phyloP scores from a whole-genome alignment of 2,797 vertebrate genomes.

The Botia kubotai region DNA sequence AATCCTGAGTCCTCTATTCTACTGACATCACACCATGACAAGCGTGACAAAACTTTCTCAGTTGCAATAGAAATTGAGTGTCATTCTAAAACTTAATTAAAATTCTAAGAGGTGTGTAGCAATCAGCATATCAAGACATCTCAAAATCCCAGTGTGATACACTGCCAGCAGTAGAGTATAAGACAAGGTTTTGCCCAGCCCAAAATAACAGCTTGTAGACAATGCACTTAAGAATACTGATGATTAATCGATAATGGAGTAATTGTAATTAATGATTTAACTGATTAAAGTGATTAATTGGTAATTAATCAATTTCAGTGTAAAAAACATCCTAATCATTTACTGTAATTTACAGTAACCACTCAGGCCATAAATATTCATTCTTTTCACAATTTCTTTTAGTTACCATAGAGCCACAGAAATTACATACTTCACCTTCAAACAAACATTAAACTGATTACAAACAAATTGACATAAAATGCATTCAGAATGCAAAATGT shows the following conservation, averaged over 20 bases:
- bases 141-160: background rate
- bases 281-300: background rate
- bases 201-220: background rate
- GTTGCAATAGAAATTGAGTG: conserved; percentile 2
- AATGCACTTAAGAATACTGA: background rate
- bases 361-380: too few relatives aligned
- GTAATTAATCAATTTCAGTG: background rate
- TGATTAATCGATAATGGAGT: background rate
- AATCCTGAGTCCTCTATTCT: background rate
- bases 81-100: conserved; percentile 20
- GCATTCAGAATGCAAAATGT: too few relatives aligned
- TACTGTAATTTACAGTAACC: too few relatives aligned
- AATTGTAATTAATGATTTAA: background rate
- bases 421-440: too few relatives aligned
- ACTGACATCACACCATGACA: conserved; percentile 11
- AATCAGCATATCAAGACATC: conserved; percentile 16
- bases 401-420: too few relatives aligned
- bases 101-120: conserved; percentile 14
- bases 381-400: too few relatives aligned
- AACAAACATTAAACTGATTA: too few relatives aligned
- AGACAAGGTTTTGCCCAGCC: background rate
- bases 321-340: background rate
- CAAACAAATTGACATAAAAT: too few relatives aligned
- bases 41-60: conserved; percentile 15
- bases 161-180: background rate